Evolutionary conservation across 2,797 vertebrate genomes (phyloP), one percentile per base, ranked within the genome.

Genomic region (Spondyliosoma cantharus): DNA sequence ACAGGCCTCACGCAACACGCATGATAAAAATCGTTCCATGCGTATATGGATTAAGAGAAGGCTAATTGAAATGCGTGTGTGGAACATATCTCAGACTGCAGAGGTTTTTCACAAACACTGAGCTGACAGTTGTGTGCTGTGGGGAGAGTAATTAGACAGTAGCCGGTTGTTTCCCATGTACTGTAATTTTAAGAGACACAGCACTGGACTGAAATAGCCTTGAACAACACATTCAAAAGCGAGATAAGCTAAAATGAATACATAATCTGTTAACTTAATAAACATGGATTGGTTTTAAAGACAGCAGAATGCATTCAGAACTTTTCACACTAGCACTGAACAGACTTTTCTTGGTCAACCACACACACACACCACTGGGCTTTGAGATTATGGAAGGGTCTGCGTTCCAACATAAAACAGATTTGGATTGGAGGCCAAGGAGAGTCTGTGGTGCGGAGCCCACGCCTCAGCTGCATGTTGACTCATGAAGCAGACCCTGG

Each of bases 401-500:
- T 78, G 71, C 65, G 82, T 90, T 90, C 83, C 78, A 80, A 66
- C 70, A 78, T 89, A 68, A 87, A 92, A 84, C 75, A 86, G 80
- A 82, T 57, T 37, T 82, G 82, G 80, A 85, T 74, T 17, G 63
- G 80, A 85, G 87, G 85, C 86, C 80, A 72, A 56, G 66, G 24
- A 78, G 81, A 19, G 58, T 84, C 71, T 86, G 85, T 68, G 78
- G 87, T 82, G 87, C 59, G 79, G 75, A 90, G 84, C 81, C 82
- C 80, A 91, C 56, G 79, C 82, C 88, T 89, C 86, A 72, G 90
- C 90, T 87, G 86, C 68, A 24, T 82, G 87, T 90, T 87, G 89
- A 89, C 90, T 92, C 80, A 82, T 86, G 90, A 86, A 87, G 87
- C 82, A 77, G 87, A 91, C 87, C 84, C 87, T 87, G 85, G 77